Conservation (phyloP, 1,140 invertebrate species). For the Phymastichus coffea region DNA sequence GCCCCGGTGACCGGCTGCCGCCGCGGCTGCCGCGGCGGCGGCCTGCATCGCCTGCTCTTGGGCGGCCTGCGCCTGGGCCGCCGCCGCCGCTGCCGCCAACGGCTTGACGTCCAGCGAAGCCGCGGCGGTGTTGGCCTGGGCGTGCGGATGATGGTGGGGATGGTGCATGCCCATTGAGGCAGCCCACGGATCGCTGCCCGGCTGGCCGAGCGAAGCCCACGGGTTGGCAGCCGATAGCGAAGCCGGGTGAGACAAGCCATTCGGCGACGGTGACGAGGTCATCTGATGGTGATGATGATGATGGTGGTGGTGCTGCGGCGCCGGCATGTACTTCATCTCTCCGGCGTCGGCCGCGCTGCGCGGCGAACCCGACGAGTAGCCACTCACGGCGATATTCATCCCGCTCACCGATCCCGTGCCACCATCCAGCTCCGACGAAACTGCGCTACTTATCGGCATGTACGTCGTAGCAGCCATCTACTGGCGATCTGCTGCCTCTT, state of each 20-base stretch:
- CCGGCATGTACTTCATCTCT: conserved; percentile 93
- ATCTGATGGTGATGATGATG: conserved; percentile 72
- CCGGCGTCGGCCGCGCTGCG: conserved; percentile 75
- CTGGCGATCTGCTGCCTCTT: conserved; percentile 30
- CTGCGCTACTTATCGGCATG: conserved; percentile 75
- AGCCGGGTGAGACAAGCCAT: conserved; percentile 68
- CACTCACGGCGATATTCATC: conserved; percentile 66
- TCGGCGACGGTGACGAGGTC: conserved; percentile 64
- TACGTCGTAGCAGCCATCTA: conserved; percentile 83
- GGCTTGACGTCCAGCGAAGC: conserved; percentile 72
- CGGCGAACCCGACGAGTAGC: conserved; percentile 74
- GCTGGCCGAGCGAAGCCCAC: conserved; percentile 81
- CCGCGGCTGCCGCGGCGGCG: conserved; percentile 54
- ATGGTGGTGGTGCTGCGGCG: conserved; percentile 75
- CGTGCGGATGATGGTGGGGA: conserved; percentile 65
- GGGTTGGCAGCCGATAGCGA: conserved; percentile 68
- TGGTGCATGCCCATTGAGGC: conserved; percentile 65
- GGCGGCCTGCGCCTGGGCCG: conserved; percentile 59
- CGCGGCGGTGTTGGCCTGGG: conserved; percentile 51
- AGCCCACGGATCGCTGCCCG: conserved; percentile 77
- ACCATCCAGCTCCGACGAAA: conserved; percentile 72
- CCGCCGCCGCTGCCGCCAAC: conserved; percentile 53
- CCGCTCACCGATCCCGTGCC: conserved; percentile 71
- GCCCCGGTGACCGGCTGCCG: conserved; percentile 50
- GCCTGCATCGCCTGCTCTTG: conserved; percentile 45